Evolutionary conservation across 2,888 invertebrate genomes (phyloP), one percentile per base, ranked within the genome.

Genomic region (Calameuta pallipes): DNA sequence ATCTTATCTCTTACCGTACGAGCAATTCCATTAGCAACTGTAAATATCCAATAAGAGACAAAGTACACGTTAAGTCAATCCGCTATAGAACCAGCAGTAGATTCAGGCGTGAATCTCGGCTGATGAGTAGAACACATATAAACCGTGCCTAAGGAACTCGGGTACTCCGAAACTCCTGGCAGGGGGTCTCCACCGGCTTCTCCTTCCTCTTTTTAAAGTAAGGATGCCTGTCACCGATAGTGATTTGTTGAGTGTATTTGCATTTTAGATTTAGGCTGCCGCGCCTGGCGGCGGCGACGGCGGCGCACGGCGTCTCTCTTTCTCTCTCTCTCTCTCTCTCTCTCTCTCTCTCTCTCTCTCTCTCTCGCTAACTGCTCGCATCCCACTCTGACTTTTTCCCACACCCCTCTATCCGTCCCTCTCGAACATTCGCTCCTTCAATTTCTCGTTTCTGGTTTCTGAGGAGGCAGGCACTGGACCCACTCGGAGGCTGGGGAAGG

Each of bases 181-280:
- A 85, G 90, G 90, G 89, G 90, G 90, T 90, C 90, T 84, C 89
- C 89, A 88, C 87, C 85, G 87, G 88, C 87, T 85, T 84, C 89
- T 85, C 87, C 86, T 87, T 87, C 87, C 87, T 87, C 86, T 86
- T 87, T 89, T 87, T 87, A 87, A 87, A 88, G 87, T 88, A 89
- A 88, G 89, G 87, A 88, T 89, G 86, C 90, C 90, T 88, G 90
- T 91, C 90, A 88, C 89, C 90, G 90, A 90, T 90, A 88, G 89
- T 91, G 91, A 91, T 91, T 91, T 91, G 90, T 91, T 89, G 90
- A 88, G 87, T 87, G 85, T 89, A 91, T 91, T 91, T 91, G 91
- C 91, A 91, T 91, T 90, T 91, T 90, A 91, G 90, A 91, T 91
- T 90, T 90, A 88, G 88, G 86, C 89, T 89, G 89, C 88, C 87